A percentile compares a stretch with the other conserved stretches of the same genome.
Conservation (phyloP, 2,888 invertebrate genomes). For the Acronicta aceris region DNA sequence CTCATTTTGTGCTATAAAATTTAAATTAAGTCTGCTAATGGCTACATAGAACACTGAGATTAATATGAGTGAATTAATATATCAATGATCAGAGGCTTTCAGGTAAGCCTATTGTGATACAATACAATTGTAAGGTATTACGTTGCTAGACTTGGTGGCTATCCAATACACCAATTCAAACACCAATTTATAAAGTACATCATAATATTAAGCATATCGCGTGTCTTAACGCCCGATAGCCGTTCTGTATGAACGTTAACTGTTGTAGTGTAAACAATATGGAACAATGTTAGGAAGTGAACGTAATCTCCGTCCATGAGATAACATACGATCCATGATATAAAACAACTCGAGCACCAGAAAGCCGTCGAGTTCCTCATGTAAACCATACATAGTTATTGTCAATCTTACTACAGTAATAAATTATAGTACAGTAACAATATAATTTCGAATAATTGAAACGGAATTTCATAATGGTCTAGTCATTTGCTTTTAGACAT, state of each 20-base stretch:
- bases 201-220: slow-evolving; percentile 51
- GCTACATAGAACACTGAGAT: slow-evolving; percentile 36
- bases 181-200: slow-evolving; percentile 47
- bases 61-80: slow-evolving; percentile 16
- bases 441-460: slow-evolving; percentile 13
- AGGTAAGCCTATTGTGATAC: slow-evolving; percentile 56
- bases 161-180: slow-evolving; percentile 29
- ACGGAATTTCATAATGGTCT: slow-evolving; percentile 45
- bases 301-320: slow-evolving; percentile 82
- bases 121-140: slow-evolving; percentile 42
- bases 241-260: slow-evolving; percentile 21
- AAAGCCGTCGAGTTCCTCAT: slow-evolving; percentile 41
- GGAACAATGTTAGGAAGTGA: slow-evolving; percentile 49
- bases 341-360: slow-evolving; percentile 33
- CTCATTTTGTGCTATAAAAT: slow-evolving; percentile 15
- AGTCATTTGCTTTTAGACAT: slow-evolving; percentile 59
- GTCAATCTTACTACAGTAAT: slow-evolving; percentile 22
- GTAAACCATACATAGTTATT: slow-evolving; percentile 35
- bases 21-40: slow-evolving; percentile 19
- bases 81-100: slow-evolving; percentile 41
- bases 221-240: slow-evolving; percentile 27
- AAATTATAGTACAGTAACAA: slow-evolving; percentile 16
- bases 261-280: slow-evolving; percentile 41
- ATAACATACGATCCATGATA: slow-evolving; percentile 61
- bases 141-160: slow-evolving; percentile 23